Evolutionary conservation across 1,140 invertebrate species (phyloP), one percentile per base, ranked within the genome.

Genomic region (Ips typographus): DNA sequence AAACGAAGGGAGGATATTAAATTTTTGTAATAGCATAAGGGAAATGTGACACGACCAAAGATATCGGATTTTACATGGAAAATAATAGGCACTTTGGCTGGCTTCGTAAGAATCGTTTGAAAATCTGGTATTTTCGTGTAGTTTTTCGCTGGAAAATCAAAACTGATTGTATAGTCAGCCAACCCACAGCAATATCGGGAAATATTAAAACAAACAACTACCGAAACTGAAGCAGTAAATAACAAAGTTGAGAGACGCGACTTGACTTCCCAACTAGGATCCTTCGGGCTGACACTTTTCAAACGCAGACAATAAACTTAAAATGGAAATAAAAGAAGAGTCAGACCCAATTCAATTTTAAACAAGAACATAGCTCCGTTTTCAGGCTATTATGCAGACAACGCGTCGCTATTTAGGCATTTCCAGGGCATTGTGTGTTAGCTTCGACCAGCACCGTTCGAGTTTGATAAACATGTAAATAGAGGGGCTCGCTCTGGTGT

Each of bases 391-490:
- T 56, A 55, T 65, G 62, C 62, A 65, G 49, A 42, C 49, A 43
- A 51, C 60, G 44, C 37, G 43, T 62, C 60, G 44, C 62, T 56
- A 56, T 56, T 53, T 65, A 65, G 39, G 62, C 49, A 65, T 65
- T 65, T 40, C 53, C 41, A 51, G 65, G 41, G 57, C 38, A 52
- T 59, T 67, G 57, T 67, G 38, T 22, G 22, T 22, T 59, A 38
- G 55, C 56, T 67, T 56, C 40, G 39, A 42, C 43, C 62, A 65
- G 40, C 40, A 42, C 52, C 52, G 56, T 65, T 65, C 42, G 0
- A 38, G 47, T 22, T 22, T 67, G 65, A 67, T 67, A 67, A 67
- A 67, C 65, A 67, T 67, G 56, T 67, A 67, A 67, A 67, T 67
- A 58, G 65, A 63, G 44, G 42, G 42, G 43, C 56, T 22, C 22